Evolutionary conservation across 2,888 invertebrate genomes (phyloP), one percentile per base, ranked within the genome.

Genomic region (Lasioglossum leucozonium): DNA sequence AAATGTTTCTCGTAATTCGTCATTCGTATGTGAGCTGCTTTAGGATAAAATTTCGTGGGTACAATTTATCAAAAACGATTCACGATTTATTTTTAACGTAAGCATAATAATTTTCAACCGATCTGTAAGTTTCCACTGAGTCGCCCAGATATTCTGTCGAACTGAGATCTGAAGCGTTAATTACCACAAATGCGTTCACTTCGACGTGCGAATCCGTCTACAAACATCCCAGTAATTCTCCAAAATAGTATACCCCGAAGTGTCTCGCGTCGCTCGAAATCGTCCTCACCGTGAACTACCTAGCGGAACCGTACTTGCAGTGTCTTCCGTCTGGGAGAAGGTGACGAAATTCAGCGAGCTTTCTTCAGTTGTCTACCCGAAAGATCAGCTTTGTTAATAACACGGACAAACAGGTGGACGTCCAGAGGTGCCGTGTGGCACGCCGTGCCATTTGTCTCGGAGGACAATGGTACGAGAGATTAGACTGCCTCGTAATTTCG

Each of bases 401-500:
- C 10, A 34, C 44, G 22, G 37, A 65, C 37, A 67, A 79, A 74
- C 55, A 62, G 72, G 58, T 72, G 76, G 37, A 42, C 16, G 65
- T 58, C 40, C 18, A 51, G 34, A 40, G 75, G 34, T 26, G 51
- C 34, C 71, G 72, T 34, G 26, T 4, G 30, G 30, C 5, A 5
- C 5, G 44, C 80, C 69, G 69, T 80, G 78, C 69, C 72, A 81
- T 82, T 67, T 78, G 81, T 82, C 71, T 51, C 65, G 30, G 30
- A 58, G n/a, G 83, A 88, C 88, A 85, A 89, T 81, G 62, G 78
- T 18, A 6, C 10, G 67, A 77, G 67, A 78, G 81, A 85, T 40
- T 81, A 67, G 81, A 47, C 34, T 72, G 80, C 75, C 76, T 90
- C 88, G 82, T 90, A 91, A 89, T 91, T 90, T 88, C 73, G 81